Conservation (phyloP, 2,113 vertebrate genomes). For the Ammodytes dubius region DNA sequence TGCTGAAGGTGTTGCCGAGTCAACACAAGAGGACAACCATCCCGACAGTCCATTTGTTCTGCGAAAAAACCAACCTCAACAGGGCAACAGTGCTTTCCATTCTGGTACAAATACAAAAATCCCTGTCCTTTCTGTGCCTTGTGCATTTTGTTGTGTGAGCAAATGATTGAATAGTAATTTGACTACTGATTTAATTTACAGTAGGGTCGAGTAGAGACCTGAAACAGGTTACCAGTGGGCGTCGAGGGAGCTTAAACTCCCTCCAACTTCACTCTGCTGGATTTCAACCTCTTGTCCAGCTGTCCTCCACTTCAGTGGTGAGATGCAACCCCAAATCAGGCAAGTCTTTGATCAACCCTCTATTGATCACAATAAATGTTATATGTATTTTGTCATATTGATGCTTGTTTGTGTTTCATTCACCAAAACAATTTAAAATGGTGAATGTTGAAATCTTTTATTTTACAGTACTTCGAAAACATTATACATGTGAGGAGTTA, state of each 20-base stretch:
- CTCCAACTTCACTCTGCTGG: slow-evolving; percentile 76
- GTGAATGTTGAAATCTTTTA: background rate
- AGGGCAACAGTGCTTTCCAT: slow-evolving; percentile 82
- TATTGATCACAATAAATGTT: too few species aligned
- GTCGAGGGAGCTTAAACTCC: slow-evolving; percentile 82
- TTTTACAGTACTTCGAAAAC: slow-evolving; percentile 85
- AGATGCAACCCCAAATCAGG: slow-evolving; percentile 91
- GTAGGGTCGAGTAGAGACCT: slow-evolving; percentile 83
- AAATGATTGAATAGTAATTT: background rate
- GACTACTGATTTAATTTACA: slow-evolving; percentile 34
- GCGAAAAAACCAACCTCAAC: slow-evolving; percentile 78
- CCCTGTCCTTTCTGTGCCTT: background rate
- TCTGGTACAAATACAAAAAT: slow-evolving; percentile 78
- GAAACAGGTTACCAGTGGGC: slow-evolving; percentile 75
- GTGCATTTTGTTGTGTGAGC: background rate
- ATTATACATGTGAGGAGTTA: slow-evolving; percentile 87
- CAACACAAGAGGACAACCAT: slow-evolving; percentile 73
- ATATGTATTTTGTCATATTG: too few species aligned
- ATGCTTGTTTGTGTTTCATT: background rate
- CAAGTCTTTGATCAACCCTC: slow-evolving; percentile 55
- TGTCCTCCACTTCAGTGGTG: slow-evolving; percentile 71
- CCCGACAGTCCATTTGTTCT: slow-evolving; percentile 86
- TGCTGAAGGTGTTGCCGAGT: slow-evolving; percentile 18
- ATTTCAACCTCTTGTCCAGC: slow-evolving; percentile 60
- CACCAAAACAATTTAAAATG: background rate